These are phyloP conservation scores for Cacoxenus indagator DNA, from an alignment of 2,888 invertebrate species.

Conservation along the genomic window DNA sequence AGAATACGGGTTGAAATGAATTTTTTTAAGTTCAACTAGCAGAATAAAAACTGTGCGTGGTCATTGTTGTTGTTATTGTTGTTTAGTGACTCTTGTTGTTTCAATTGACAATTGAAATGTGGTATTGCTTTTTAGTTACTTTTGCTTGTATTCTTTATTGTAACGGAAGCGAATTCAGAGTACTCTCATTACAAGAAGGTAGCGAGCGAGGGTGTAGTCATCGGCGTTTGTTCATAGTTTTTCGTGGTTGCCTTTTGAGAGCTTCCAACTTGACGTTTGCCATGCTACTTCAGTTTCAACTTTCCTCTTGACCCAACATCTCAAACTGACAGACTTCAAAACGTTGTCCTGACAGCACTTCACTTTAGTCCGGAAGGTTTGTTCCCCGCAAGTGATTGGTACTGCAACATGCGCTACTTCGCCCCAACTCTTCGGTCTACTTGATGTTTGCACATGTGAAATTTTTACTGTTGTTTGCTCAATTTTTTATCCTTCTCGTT, in stretches of 20 bases:
- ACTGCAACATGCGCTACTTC: too few species aligned
- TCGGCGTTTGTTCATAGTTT: too few species aligned
- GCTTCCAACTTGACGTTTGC: neutral
- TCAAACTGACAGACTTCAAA: neutral
- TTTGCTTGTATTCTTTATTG: neutral
- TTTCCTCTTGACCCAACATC: neutral
- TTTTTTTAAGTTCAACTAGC: neutral
- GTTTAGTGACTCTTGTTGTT: constrained; percentile 37
- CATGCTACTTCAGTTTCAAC: neutral
- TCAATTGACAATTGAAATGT: constrained; percentile 52
- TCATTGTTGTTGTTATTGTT: neutral
- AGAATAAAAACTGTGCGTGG: neutral
- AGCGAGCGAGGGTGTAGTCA: too few species aligned
- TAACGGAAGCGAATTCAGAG: neutral
- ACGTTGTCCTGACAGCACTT: neutral
- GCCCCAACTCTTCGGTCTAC: too few species aligned
- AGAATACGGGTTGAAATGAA: neutral
- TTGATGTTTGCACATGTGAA: too few species aligned
- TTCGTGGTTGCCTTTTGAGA: neutral
- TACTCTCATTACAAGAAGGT: too few species aligned
- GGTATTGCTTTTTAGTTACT: constrained; percentile 33
- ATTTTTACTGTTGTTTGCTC: neutral
- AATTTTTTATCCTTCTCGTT: constrained; percentile 24
- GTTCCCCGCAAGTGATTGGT: too few species aligned
- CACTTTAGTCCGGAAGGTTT: constrained; percentile 2